Conservation (phyloP, 1,140 invertebrate genomes). For the Octopus bimaculoides region DNA sequence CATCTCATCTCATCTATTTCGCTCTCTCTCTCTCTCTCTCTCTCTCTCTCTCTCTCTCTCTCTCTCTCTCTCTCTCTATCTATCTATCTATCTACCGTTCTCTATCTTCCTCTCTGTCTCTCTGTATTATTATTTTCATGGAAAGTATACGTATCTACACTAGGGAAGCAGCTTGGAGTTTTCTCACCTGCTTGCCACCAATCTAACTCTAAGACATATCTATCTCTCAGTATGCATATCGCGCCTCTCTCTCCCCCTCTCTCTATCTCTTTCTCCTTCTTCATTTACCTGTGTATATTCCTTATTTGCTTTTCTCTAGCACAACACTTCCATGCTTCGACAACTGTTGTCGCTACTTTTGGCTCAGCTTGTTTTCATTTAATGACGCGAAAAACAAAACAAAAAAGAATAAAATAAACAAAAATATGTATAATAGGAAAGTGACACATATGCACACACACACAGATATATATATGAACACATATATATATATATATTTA, state of each 20-base stretch:
- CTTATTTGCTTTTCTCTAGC: background rate
- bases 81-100: no score
- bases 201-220: no score
- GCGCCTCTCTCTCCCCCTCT: background rate
- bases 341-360: background rate
- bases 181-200: no score
- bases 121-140: no score
- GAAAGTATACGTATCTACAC: no score
- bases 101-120: no score
- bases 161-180: no score
- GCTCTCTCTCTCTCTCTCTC: background rate
- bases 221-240: no score
- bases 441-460: background rate
- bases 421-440: background rate
- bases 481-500: background rate
- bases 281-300: background rate
- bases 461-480: background rate
- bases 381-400: background rate
- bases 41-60: slow-evolving; percentile 2
- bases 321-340: background rate
- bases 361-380: background rate
- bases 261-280: background rate
- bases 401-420: background rate
- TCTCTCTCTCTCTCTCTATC: background rate
- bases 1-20: background rate